Evolutionary conservation across 2,113 vertebrate genomes (phyloP).

Genomic region (Electrona antarctica): DNA sequence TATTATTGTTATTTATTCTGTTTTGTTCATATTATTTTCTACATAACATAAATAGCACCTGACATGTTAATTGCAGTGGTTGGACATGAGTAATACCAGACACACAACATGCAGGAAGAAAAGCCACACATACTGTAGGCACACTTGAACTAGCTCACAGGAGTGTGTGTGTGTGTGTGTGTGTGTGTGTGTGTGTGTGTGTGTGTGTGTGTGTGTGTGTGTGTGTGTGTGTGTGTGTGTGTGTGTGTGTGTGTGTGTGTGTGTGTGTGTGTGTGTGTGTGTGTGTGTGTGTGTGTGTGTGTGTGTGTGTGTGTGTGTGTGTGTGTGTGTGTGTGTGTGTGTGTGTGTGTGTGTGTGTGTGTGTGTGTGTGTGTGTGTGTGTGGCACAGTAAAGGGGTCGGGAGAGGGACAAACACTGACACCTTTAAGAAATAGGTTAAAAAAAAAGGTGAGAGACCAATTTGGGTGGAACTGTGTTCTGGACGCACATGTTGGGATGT

Average conservation of each 20-base stretch:
- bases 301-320: too few relatives aligned
- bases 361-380: slow-evolving; percentile 8
- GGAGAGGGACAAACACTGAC: too few relatives aligned
- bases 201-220: background rate
- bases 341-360: background rate
- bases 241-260: too few relatives aligned
- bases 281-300: too few relatives aligned
- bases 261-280: too few relatives aligned
- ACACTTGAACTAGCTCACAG: too few relatives aligned
- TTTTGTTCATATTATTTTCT: too few relatives aligned
- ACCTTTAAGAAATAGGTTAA: background rate
- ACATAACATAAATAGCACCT: slow-evolving; percentile 24
- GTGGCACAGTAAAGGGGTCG: slow-evolving; percentile 13
- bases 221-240: background rate
- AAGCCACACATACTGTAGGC: background rate
- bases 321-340: background rate
- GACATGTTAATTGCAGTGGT: slow-evolving; percentile 10
- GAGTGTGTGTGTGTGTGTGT: background rate
- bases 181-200: too few relatives aligned
- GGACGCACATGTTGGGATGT: slow-evolving; percentile 36
- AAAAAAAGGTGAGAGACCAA: slow-evolving; percentile 35
- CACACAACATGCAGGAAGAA: background rate
- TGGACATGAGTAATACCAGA: slow-evolving; percentile 25
- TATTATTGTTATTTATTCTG: too few relatives aligned
- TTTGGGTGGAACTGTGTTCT: background rate